Base-by-base conservation (phyloP, 1,140 invertebrate species). In the Neodiprion fabricii region DNA sequence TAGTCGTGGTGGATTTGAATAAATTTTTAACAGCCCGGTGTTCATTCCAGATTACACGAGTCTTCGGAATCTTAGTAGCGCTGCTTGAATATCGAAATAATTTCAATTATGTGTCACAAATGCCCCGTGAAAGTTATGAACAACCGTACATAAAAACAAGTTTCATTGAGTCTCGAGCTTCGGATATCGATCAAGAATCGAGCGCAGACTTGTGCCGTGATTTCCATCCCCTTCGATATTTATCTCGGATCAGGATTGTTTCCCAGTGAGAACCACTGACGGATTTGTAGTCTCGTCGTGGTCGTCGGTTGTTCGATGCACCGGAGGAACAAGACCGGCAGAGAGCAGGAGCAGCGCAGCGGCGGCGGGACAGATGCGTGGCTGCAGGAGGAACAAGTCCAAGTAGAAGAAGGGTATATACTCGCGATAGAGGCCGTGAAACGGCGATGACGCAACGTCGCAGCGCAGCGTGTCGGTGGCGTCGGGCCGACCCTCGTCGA, bases 391-490 rank as follows among this genome's bases (percentile, higher is more conserved):
- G 28, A 40, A 40, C 28, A 40, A 40, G 28, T 40, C 28, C 28
- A 40, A 40, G 28, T 40, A 40, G 28, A 40, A 40, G 28, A 40
- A 5, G 28, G 28, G 17, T 21, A 21, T 61, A 61, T 61, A 61
- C 11, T 7, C 8, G 28, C 28, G 28, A 5, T 9, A 82, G 82
- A 69, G 76, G 78, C 76, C 74, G 79, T 81, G 77, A 82, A 81
- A 80, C 75, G 75, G 70, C 78, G 82, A 82, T 83, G 82, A 83
- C 80, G 82, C 76, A 83, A 83, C 75, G 74, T 65, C 76, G 11
- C 70, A 79, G 76, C 74, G 80, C 76, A 74, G 61, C 12, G 67
- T 69, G 50, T 71, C 74, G 73, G 76, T 74, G 67, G 74, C 65
- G 77, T 72, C 72, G 72, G 80, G 79, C 74, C 73, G 74, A 76